Base-by-base conservation (phyloP, 1,140 invertebrate genomes). In the Macrobrachium nipponense region DNA sequence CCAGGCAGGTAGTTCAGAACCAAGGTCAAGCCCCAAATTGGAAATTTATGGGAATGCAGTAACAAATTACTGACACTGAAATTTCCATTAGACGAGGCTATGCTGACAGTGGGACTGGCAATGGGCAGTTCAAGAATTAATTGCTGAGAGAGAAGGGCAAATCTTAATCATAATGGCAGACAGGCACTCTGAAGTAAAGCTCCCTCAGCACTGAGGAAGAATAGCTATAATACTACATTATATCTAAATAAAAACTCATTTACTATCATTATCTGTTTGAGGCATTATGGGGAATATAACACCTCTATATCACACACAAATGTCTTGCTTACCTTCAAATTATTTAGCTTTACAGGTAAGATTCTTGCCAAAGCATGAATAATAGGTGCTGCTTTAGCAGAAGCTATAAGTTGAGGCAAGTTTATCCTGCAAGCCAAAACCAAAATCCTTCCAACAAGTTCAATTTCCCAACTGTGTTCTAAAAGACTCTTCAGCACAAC, bases 361-460 rank as follows among this genome's bases (percentile, higher is more conserved):
- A 44, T 97, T 92, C 90, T 94, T 92, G 90, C 95, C 93, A 72
- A 98, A 90, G 44, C 94, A 92, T 27, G 95, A 93, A 68, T 96
- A 91, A 88, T 70, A 36, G 80, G 87, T 20, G 80, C 83, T 77
- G 98, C 91, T 64, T 93, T 91, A 68, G 93, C 91, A 90, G 94
- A 95, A 12, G 94, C 93, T 0, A 95, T 92, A 43, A 99, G 94
- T 85, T 97, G 95, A 84, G 95, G 95, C 91, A 97, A 95, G 92
- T 99, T 96, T 23, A 97, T 93, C 91, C 94, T 94, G 79, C 98
- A 92, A 8, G 99, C 92, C 91, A 97, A 97, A 77, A 97, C 91
- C 0, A 95, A 92, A 68, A 96, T 93, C 90, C 95, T 94, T 73
- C 93, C 93, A 73, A 95, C 91, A 66, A 98, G 91, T 92, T 99